Base-by-base conservation (phyloP, 1,140 invertebrate genomes). In the Trichomalopsis sarcophagae region DNA sequence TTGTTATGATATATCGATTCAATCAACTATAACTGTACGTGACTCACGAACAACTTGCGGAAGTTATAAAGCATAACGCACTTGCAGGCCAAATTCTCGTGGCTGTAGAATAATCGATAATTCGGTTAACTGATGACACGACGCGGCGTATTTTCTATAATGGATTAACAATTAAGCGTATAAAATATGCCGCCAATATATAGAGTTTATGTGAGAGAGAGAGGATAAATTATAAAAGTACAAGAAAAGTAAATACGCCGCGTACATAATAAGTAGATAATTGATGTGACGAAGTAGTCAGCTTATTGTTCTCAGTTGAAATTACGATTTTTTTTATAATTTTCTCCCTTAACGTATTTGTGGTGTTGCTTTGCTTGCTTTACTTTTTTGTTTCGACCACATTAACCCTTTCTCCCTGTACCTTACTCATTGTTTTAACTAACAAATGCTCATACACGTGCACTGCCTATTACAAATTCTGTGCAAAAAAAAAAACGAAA, bases 341-440 rank as follows among this genome's bases (percentile, higher is more conserved):
- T 71, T 71, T 30, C 77, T 84, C n/a, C 17, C 86, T 86, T 68
- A 80, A 87, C 71, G 87, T 89, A 88, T 89, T 88, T 88, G 87
- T 90, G 88, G 83, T 89, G 89, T 91, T 88, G 91, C 91, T 92
- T 92, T 88, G 91, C 90, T 92, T 92, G 91, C 90, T 92, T 92
- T 87, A 80, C 80, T 83, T 90, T 92, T 90, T 92, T 89, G 86
- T 90, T 92, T 92, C 47, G 91, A 92, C 92, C 92, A 92, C 91
- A 91, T 92, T 92, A 92, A 92, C 92, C 92, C 92, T 89, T 86
- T 90, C 91, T 88, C 90, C 90, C 89, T 89, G 86, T 88, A 89
- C 90, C 89, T 88, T 89, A 89, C 84, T 91, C 89, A 90, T 92
- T 90, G 87, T 92, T 91, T 91, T 90, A 73, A 89, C 89, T 89